Percentiles rank a stretch among this genome's conserved stretches.
phyloP scores from a whole-genome alignment of 2,797 vertebrate species.

The Phoebastria nigripes region DNA sequence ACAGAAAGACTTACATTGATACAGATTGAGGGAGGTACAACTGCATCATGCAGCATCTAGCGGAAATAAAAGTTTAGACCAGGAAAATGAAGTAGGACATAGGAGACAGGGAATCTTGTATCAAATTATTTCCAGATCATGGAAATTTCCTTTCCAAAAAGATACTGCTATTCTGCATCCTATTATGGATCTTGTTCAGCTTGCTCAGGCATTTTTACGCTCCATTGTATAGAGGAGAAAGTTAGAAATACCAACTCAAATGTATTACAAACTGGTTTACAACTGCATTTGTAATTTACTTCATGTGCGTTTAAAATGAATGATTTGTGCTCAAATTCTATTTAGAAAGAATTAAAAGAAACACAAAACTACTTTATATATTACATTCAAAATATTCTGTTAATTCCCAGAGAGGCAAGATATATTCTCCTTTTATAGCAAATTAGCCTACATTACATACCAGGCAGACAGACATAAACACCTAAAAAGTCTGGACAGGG shows the following conservation, averaged over 20 bases:
- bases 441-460: not conserved
- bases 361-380: fast-evolving
- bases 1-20: not conserved
- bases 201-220: not conserved
- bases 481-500: not conserved
- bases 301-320: not conserved
- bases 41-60: not conserved
- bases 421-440: not conserved
- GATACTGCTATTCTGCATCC: not conserved
- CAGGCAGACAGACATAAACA: not conserved
- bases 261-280: not conserved
- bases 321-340: not conserved
- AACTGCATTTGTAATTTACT: not conserved
- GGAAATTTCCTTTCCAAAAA: not conserved
- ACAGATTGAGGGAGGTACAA: not conserved
- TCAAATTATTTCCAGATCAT: not conserved
- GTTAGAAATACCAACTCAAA: not conserved
- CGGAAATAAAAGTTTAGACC: not conserved
- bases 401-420: not conserved
- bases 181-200: not conserved
- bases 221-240: not conserved
- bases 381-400: not conserved
- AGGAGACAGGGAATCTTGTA: not conserved
- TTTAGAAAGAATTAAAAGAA: not conserved
- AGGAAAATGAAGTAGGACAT: not conserved